A percentile compares a stretch with the other conserved stretches of the same genome.
phyloP scores from a whole-genome alignment of 2,113 vertebrate species.

The Hippocampus abdominalis region DNA sequence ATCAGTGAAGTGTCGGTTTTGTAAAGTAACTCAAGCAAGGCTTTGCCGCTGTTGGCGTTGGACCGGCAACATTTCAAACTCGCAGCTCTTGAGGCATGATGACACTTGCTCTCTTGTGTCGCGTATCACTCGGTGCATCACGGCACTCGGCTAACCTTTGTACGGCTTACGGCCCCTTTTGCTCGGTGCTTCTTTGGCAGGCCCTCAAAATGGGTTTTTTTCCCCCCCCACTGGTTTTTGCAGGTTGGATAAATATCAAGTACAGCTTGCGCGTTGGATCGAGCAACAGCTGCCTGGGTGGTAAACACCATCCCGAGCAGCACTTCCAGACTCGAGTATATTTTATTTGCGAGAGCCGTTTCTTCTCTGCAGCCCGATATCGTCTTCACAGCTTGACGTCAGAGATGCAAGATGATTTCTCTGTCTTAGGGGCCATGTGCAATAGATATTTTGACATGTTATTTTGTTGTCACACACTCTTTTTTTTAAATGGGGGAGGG shows the following conservation, averaged over 20 bases:
- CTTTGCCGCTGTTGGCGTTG: slow-evolving; percentile 7
- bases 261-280: background rate
- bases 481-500: background rate
- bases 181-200: slow-evolving; percentile 10
- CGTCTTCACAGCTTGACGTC: background rate
- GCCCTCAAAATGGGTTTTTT: background rate
- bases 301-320: slow-evolving; percentile 3
- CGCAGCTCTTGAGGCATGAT: slow-evolving; percentile 21
- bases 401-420: background rate
- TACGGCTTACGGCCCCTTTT: background rate
- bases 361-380: background rate
- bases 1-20: slow-evolving; percentile 7
- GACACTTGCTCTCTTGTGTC: slow-evolving; percentile 32
- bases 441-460: background rate
- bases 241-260: slow-evolving; percentile 17
- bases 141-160: slow-evolving; percentile 32
- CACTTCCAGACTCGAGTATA: background rate
- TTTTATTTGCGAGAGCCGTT: background rate
- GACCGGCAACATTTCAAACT: slow-evolving; percentile 22
- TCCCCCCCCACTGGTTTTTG: slow-evolving; percentile 22
- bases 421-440: background rate
- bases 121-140: slow-evolving; percentile 37
- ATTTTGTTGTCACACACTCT: background rate
- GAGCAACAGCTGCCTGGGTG: slow-evolving; percentile 8
- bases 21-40: slow-evolving; percentile 7